Evolutionary conservation across 1,140 invertebrate genomes (phyloP).

Genomic region (Armadillidium nasatum): DNA sequence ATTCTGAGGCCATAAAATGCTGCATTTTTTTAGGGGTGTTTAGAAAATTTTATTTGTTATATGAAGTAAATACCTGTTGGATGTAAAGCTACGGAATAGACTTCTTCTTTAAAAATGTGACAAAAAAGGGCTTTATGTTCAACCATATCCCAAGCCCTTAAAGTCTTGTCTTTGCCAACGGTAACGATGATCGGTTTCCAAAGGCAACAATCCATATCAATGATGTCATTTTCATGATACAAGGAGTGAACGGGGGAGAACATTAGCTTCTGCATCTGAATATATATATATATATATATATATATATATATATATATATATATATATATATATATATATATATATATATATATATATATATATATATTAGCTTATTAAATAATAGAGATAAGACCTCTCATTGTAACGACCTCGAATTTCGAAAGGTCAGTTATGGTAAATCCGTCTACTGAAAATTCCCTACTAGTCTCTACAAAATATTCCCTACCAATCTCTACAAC

Average conservation of each 20-base stretch:
- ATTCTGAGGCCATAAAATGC: too few species aligned
- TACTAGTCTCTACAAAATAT: too few species aligned
- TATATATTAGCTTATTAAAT: too few species aligned
- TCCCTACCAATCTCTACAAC: too few species aligned
- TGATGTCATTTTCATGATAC: slow-evolving; percentile 30
- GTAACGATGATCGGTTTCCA: slow-evolving; percentile 40
- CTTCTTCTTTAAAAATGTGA: slow-evolving; percentile 41
- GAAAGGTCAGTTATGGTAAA: too few species aligned
- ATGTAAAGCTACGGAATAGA: slow-evolving; percentile 37
- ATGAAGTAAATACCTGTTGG: slow-evolving; percentile 30
- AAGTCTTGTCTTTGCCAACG: slow-evolving; percentile 31
- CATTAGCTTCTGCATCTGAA: slow-evolving; percentile 32
- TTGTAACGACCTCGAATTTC: too few species aligned
- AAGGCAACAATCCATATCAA: slow-evolving; percentile 35
- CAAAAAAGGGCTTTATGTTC: slow-evolving; percentile 30
- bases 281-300: slow-evolving; percentile 13
- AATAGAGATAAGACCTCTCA: too few species aligned
- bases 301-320: slow-evolving; percentile 15
- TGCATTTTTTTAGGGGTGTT: too few species aligned
- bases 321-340: slow-evolving; percentile 15
- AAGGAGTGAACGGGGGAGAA: slow-evolving; percentile 34
- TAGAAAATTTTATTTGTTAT: too few species aligned
- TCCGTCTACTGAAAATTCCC: too few species aligned
- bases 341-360: neutral
- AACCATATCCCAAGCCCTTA: slow-evolving; percentile 37